Base-by-base conservation (phyloP, 2,113 vertebrate species). In the Pristiophorus japonicus region DNA sequence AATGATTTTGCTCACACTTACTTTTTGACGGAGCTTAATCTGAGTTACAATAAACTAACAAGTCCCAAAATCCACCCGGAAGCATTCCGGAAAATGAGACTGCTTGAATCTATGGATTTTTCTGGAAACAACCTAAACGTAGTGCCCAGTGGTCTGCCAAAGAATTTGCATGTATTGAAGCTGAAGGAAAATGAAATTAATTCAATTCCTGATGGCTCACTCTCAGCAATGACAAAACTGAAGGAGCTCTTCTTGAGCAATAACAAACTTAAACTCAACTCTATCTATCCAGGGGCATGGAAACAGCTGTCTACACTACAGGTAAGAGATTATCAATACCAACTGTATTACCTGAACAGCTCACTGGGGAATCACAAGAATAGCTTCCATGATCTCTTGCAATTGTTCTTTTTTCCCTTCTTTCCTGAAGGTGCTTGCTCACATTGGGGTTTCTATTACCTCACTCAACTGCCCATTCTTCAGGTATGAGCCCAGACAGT, bases 21-120 rank as follows among this genome's bases (percentile, higher is more conserved):
- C 97, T 98, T 98, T 81, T 97, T 99, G 95, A 99, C 98, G 1
- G 99, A 99, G 97, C 98, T 99, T 96, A 99, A 99, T 97, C 98
- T 99, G 92, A 99, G 99, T 97, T 99, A 99, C 97, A 99, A 99
- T 97, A 98, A 98, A 96, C 97, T 99, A 96, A 98, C 97, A 88
- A 99, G 97, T 96, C 42, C 97, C 67, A 97, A 97, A 96, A 96
- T 99, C 95, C 98, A 99, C 97, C 98, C 98, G 0, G 98, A 99
- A 0, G 98, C 99, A 92, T 99, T 99, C 97, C 98, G 99, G 96
- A 99, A 99, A 97, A 97, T 99, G 95, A 98, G 98, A 14, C 95
- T 98, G 0, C 97, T 99, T 0, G 98, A 99, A 96, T 98, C 98
- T 0, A 97, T 99, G 95, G 99, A 99, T 96, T 96, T 99, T 95